Base-by-base conservation (phyloP, 2,113 vertebrate species). In the Aegypius monachus region DNA sequence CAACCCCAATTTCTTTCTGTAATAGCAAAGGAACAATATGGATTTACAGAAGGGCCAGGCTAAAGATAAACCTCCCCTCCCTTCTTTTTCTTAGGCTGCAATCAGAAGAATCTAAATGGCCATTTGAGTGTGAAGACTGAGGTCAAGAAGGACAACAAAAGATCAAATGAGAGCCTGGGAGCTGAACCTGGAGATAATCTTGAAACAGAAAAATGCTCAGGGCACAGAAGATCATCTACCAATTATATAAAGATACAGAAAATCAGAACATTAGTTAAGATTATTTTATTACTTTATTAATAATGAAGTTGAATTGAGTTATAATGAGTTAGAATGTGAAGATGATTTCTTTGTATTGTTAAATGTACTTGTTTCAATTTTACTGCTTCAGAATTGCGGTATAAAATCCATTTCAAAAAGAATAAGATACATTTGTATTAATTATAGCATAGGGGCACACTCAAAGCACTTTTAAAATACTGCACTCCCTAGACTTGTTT, bases 301-400 rank as follows among this genome's bases (percentile, higher is more conserved):
- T 96, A 97, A 97, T 75, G 67, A 97, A 89, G 67, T 96, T 32
- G 45, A 91, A 92, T 91, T 97, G 96, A 97, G 86, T 96, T 97
- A 93, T 92, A 96, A 70, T 10, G 55, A 96, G 71, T 88, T 95
- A 94, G 74, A 94, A 95, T 66, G 82, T 80, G 91, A 92, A 82
- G 75, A 96, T 63, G 36, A 96, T 94, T 62, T 71, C 83, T 95
- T 95, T 96, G 75, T 95, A 86, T 96, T 96, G 66, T 79, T 97
- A 97, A 97, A 96, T 92, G 45, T 68, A 93, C 95, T 98, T 96
- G 34, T 94, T 74, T 98, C 97, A 97, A 96, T 95, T 97, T 97
- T 97, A 95, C 59, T 91, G 42, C 94, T 95, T 94, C 90, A 90
- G 87, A 97, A 96, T 85, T 96, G 74, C 66, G 90, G 80, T 32